These are phyloP conservation scores for Zaprionus bogoriensis DNA, from an alignment of 2,888 invertebrate species.

Conservation along the genomic window DNA sequence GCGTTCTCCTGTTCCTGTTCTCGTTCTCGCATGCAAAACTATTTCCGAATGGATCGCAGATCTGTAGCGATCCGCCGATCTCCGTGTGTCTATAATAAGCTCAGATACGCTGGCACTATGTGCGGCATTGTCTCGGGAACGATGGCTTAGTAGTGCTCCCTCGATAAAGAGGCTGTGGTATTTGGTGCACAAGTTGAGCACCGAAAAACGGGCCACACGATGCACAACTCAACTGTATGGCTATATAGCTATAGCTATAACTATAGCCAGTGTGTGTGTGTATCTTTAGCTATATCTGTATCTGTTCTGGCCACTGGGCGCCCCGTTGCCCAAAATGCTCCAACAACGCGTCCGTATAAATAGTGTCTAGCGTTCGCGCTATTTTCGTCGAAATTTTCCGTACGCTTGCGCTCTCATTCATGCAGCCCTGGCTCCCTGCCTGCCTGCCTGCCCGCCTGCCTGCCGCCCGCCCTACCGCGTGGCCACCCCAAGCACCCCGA, in stretches of 20 bases:
- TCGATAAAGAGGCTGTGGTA: background rate
- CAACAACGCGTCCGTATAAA: constrained; percentile 68
- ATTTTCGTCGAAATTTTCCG: constrained; percentile 76
- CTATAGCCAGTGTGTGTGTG: constrained; percentile 3
- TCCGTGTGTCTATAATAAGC: background rate
- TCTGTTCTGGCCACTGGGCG: constrained; percentile 55
- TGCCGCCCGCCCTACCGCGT: no score
- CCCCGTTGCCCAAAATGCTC: constrained; percentile 43
- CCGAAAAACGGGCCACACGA: constrained; percentile 26
- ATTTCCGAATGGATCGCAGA: background rate
- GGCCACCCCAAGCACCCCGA: background rate
- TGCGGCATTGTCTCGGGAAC: background rate
- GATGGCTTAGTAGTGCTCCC: constrained; percentile 6
- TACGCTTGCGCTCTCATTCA: constrained; percentile 75
- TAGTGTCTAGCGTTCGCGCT: constrained; percentile 74
- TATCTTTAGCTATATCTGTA: constrained; percentile 16
- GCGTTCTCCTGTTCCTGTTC: background rate
- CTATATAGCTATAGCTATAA: constrained; percentile 13
- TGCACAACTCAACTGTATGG: constrained; percentile 38
- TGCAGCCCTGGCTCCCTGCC: constrained; percentile 35
- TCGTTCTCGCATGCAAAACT: background rate
- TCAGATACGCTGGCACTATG: background rate
- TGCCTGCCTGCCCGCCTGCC: background rate
- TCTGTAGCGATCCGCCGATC: no score
- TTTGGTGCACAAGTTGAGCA: constrained; percentile 7